Base-by-base conservation (phyloP, 2,888 invertebrate species). In the Morpho deidamia region DNA sequence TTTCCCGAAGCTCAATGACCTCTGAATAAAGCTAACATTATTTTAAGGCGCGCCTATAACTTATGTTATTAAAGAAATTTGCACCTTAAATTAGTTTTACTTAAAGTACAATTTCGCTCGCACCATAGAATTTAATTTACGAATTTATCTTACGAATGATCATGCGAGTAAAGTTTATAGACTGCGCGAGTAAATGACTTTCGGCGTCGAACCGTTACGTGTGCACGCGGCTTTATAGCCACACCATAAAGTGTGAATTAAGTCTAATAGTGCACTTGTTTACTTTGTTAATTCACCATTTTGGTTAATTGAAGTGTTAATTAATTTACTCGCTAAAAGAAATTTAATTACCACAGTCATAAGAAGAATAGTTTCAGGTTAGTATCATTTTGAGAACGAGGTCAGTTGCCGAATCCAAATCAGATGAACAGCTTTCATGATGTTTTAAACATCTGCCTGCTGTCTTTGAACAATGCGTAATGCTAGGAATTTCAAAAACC, bases 111-210 rank as follows among this genome's bases (percentile, higher is more conserved):
- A 55, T 72, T 61, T 81, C 53, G 66, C 51, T 59, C 71, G 74
- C 44, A 35, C 47, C 11, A 2, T 3, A 10, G 41, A 55, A 81
- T 83, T 83, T 86, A 87, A 86, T 86, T 85, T 86, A 82, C 80
- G 79, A 80, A 86, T 84, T 86, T 86, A 84, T 87, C 84, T 83
- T 81, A 74, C 69, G 76, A 81, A 83, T 81, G 78, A 86, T 86
- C 84, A 81, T 80, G 80, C 74, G 78, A 83, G 79, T 83, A 80
- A 85, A 85, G 67, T 86, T 84, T 84, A 83, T 84, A 78, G 80
- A 76, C 75, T 77, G 70, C 63, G 71, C 70, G 71, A 78, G 78
- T 78, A 76, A 83, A 85, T 81, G 76, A 81, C 70, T 76, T 75
- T 72, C 64, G 75, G 69, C 71, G 71, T 67, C 63, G 66, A 53